Base-by-base conservation (phyloP, 2,888 invertebrate species). In the Acleris laterana region DNA sequence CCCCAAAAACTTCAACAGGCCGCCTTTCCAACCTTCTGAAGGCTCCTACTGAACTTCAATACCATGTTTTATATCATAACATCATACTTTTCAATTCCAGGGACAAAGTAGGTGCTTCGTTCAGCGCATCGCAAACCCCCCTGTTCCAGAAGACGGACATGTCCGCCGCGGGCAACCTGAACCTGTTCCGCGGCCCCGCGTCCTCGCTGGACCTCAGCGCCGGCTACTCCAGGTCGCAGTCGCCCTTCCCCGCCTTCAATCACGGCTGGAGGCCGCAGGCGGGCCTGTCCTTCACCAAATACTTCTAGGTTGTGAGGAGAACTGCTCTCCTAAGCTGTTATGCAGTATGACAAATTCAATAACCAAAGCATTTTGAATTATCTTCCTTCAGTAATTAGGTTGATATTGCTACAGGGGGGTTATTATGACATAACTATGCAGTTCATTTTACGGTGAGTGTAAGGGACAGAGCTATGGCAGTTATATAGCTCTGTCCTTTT, bases 171-270 rank as follows among this genome's bases (percentile, higher is more conserved):
- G 83, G 83, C 1, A 84, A 83, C 48, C 62, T 83, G 53, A 84
- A 84, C 70, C 61, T 84, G 28, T 82, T 80, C 71, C 75, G 71
- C 2, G 62, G 58, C 5, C 74, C 69, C 0, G 57, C 69, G 42
- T 71, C 72, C 0, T 81, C 84, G 1, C 57, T 84, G n/a, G 84
- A 84, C 73, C 77, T 84, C 49, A 82, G 75, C 62, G 83, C 84
- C 28, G 84, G 83, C 1, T 56, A 77, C 19, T 74, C 75, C 58
- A 80, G 77, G 61, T 80, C 82, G 3, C 71, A 79, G n/a, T 79
- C 81, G 0, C 83, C 84, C 0, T 78, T 70, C 60, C 70, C 79
- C 0, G 76, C 74, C 44, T 62, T 66, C 20, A 74, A 69, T 42
- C 73, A 71, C 9, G 71, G 72, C 11, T 84, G 84, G 84, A 64